A percentile compares a stretch with the other conserved stretches of the same genome.
Evolutionary conservation across 2,113 vertebrate genomes (phyloP).

Genomic region (Megaptera novaeangliae): DNA sequence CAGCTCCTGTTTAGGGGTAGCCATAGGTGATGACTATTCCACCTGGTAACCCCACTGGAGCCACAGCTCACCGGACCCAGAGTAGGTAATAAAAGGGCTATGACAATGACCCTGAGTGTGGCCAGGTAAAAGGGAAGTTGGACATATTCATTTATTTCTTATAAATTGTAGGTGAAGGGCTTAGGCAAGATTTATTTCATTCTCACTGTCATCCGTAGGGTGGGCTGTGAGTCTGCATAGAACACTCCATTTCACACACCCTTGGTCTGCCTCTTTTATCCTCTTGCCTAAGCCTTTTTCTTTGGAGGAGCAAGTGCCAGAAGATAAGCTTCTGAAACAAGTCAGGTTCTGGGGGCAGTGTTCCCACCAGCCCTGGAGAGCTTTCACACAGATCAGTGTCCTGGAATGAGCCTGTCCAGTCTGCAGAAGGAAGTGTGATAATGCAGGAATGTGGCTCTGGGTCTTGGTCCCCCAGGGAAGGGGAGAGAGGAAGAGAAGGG

Average conservation of each 20-base stretch:
- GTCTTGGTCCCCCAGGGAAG: background rate
- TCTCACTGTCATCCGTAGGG: background rate
- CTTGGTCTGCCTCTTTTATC: background rate
- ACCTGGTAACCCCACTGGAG: background rate
- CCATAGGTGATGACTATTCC: background rate
- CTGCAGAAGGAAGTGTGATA: slow-evolving; percentile 65
- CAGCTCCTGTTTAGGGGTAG: background rate
- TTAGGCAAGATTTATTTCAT: background rate
- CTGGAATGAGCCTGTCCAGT: background rate
- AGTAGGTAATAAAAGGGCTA: background rate
- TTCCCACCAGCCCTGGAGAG: slow-evolving; percentile 64
- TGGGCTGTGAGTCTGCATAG: background rate
- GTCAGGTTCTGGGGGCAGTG: slow-evolving; percentile 31
- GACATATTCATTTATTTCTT: background rate
- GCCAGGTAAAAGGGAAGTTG: background rate
- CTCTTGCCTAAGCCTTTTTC: background rate
- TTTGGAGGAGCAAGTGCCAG: slow-evolving; percentile 43
- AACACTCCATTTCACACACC: background rate
- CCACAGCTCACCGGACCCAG: background rate
- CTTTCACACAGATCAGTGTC: slow-evolving; percentile 36
- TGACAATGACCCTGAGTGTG: background rate
- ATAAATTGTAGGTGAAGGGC: background rate
- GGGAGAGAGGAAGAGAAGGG: background rate
- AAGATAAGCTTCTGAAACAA: slow-evolving; percentile 69
- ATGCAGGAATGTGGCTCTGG: slow-evolving; percentile 58